Conservation (phyloP, 2,888 invertebrate genomes). For the Epinotia ramella region DNA sequence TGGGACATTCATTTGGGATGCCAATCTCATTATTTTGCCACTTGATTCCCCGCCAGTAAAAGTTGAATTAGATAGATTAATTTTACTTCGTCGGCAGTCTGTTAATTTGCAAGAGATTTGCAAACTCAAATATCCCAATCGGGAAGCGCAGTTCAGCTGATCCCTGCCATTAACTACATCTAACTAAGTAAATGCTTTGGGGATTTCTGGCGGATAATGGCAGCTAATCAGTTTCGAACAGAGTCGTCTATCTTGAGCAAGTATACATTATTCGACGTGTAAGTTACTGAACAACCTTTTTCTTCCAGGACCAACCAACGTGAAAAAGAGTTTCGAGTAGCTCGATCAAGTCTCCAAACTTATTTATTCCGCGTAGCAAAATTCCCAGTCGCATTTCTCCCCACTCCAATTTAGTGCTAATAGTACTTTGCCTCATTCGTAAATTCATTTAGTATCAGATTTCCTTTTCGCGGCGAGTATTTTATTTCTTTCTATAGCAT, state of each 20-base stretch:
- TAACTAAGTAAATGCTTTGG: slow-evolving; percentile 27
- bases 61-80: not conserved
- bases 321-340: too few species aligned
- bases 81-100: not conserved
- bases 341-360: too few species aligned
- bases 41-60: not conserved
- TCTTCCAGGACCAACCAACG: too few species aligned
- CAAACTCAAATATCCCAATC: not conserved
- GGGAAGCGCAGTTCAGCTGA: not conserved
- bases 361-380: too few species aligned
- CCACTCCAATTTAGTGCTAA: too few species aligned
- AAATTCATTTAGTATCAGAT: too few species aligned
- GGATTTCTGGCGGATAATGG: slow-evolving; percentile 20
- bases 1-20: too few species aligned
- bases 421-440: too few species aligned
- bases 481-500: too few species aligned
- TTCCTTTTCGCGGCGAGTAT: too few species aligned
- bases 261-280: not conserved
- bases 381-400: too few species aligned
- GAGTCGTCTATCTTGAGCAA: not conserved
- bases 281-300: too few species aligned
- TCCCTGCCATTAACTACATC: slow-evolving; percentile 24
- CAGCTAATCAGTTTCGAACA: slow-evolving; percentile 13
- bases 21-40: not conserved
- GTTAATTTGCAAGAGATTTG: not conserved